Conservation (phyloP, 1,140 invertebrate species). For the Brachionus calyciflorus region DNA sequence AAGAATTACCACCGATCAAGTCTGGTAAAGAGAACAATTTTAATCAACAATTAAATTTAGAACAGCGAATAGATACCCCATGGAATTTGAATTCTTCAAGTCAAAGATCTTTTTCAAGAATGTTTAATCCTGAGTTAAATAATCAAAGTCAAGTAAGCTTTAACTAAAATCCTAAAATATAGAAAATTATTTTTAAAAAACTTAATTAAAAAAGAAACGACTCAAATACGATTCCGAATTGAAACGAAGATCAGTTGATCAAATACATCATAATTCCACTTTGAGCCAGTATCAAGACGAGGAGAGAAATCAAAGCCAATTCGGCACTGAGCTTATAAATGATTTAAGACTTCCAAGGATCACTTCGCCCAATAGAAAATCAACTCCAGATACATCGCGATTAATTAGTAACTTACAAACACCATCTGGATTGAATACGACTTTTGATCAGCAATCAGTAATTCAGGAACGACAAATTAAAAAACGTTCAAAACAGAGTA, state of each 20-base stretch:
- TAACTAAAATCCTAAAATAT: neutral
- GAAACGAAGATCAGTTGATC: slow-evolving; percentile 3
- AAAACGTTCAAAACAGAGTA: slow-evolving; percentile 10
- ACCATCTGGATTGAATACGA: slow-evolving; percentile 13
- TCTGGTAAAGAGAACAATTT: slow-evolving; percentile 12
- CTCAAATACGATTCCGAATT: slow-evolving; percentile 32
- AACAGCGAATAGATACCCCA: neutral
- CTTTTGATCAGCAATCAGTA: neutral
- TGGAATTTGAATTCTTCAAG: slow-evolving; percentile 6
- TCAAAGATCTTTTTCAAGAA: slow-evolving; percentile 22
- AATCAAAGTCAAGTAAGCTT: slow-evolving; percentile 22
- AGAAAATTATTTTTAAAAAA: neutral
- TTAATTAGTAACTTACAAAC: slow-evolving; percentile 5
- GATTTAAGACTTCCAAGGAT: slow-evolving; percentile 30
- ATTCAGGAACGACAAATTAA: slow-evolving; percentile 12
- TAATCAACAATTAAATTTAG: neutral
- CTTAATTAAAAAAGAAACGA: neutral
- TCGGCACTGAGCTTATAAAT: slow-evolving; percentile 35
- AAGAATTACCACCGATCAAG: slow-evolving; percentile 37
- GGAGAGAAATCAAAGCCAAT: slow-evolving; percentile 13
- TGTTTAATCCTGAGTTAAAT: slow-evolving; percentile 30
- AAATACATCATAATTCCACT: neutral
- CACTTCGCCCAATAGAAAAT: slow-evolving; percentile 2
- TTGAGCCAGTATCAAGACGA: neutral
- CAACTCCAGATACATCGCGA: slow-evolving; percentile 12